These are phyloP conservation scores for Paraescarpia echinospica DNA, from an alignment of 1,140 invertebrate species.

Conservation along the genomic window DNA sequence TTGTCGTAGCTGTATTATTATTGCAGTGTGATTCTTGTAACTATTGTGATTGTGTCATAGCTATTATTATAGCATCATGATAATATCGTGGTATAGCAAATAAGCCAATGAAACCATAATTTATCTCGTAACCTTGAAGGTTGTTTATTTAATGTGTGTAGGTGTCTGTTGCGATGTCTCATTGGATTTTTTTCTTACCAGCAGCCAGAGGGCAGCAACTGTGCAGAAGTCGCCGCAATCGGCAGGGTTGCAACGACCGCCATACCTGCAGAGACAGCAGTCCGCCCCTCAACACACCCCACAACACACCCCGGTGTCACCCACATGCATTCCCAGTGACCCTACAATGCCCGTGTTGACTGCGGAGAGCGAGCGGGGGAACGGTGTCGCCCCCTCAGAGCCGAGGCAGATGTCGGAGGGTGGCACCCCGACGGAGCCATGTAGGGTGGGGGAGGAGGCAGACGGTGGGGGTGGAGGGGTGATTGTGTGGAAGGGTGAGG, in stretches of 20 bases:
- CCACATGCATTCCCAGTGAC: not conserved
- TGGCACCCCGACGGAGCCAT: not conserved
- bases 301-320: not conserved
- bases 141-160: too few relatives aligned
- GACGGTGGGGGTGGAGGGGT: not conserved
- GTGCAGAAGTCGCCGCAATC: not conserved
- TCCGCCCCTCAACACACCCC: not conserved
- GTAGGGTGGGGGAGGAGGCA: not conserved
- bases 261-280: not conserved
- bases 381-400: too few relatives aligned
- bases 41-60: too few relatives aligned
- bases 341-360: not conserved
- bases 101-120: too few relatives aligned
- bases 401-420: too few relatives aligned
- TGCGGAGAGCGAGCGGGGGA: not conserved
- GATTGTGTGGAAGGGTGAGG: not conserved
- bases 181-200: not conserved
- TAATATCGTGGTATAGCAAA: too few relatives aligned
- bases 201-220: not conserved
- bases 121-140: too few relatives aligned
- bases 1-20: too few relatives aligned
- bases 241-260: not conserved
- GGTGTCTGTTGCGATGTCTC: not conserved
- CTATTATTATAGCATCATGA: too few relatives aligned
- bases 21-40: too few relatives aligned